Conservation (phyloP, 2,797 vertebrate species). For the Rhynchotus rufescens region DNA sequence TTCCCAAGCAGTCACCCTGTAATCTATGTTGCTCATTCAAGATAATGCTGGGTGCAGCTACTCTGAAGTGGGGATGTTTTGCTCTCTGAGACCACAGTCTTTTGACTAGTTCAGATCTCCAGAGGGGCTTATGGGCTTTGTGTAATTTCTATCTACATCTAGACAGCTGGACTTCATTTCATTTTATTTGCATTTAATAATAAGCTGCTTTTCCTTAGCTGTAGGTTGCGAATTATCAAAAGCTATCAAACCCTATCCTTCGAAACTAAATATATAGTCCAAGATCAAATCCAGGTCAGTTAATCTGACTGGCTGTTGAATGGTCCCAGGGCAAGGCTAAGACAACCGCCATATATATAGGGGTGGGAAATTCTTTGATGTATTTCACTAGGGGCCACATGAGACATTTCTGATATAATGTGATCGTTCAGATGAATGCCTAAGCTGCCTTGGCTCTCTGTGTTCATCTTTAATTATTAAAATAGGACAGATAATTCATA, state of each 20-base stretch:
- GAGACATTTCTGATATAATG: slow-evolving; percentile 78
- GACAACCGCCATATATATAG: slow-evolving; percentile 45
- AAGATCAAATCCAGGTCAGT: slow-evolving; percentile 50
- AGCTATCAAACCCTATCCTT: slow-evolving; percentile 67
- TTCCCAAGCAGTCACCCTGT: slow-evolving; percentile 18
- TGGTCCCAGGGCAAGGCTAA: slow-evolving; percentile 63
- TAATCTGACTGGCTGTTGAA: slow-evolving; percentile 55
- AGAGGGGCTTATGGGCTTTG: slow-evolving; percentile 71
- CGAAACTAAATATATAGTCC: slow-evolving; percentile 44
- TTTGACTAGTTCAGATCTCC: slow-evolving; percentile 69
- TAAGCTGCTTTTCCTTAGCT: slow-evolving; percentile 77
- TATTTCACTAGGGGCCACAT: slow-evolving; percentile 72
- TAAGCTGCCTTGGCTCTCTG: slow-evolving; percentile 65
- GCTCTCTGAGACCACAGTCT: slow-evolving; percentile 47
- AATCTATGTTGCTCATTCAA: slow-evolving; percentile 39
- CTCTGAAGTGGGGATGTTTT: slow-evolving; percentile 39
- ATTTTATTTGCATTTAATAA: slow-evolving; percentile 78
- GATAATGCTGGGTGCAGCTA: slow-evolving; percentile 41
- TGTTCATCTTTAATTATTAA: slow-evolving; percentile 83
- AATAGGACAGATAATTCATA: slow-evolving; percentile 78
- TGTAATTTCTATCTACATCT: slow-evolving; percentile 77
- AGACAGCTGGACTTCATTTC: slow-evolving; percentile 74
- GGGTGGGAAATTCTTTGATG: slow-evolving; percentile 69
- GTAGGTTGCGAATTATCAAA: slow-evolving; percentile 79
- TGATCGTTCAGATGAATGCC: slow-evolving; percentile 65